Conservation (phyloP, 2,797 vertebrate species). For the Oryzias sinensis region DNA sequence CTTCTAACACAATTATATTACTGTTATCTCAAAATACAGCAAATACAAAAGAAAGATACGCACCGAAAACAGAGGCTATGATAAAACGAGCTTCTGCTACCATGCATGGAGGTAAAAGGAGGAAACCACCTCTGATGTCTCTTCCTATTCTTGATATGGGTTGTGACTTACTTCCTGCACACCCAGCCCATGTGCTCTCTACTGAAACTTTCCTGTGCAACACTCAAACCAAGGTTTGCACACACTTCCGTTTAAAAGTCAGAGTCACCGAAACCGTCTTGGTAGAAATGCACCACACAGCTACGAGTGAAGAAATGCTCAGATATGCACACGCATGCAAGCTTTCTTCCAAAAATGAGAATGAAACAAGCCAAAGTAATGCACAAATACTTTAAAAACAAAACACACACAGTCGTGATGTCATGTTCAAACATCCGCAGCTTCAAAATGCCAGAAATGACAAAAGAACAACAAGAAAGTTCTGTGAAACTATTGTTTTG, state of each 20-base stretch:
- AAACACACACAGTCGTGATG: no score
- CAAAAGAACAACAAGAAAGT: no score
- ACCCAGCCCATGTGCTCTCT: constrained; percentile 56
- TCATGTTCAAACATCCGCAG: no score
- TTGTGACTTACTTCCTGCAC: constrained; percentile 72
- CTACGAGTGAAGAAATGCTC: no score
- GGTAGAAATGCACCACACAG: neutral
- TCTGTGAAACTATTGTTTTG: neutral
- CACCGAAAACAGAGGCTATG: constrained; percentile 25
- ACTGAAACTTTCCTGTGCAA: constrained; percentile 53
- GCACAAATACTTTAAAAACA: no score
- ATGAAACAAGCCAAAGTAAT: no score
- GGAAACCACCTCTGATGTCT: constrained; percentile 45
- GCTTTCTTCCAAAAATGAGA: no score
- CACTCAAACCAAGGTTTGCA: constrained; percentile 13
- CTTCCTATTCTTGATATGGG: constrained; percentile 69
- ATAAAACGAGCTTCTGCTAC: neutral
- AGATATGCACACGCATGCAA: no score
- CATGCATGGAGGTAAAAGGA: constrained; percentile 26
- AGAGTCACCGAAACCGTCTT: constrained; percentile 1
- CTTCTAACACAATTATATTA: neutral
- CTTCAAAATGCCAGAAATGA: no score
- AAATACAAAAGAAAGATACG: constrained; percentile 27
- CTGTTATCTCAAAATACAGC: neutral
- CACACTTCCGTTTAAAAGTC: constrained; percentile 49